These are phyloP conservation scores for Rhynchophorus ferrugineus DNA, from an alignment of 1,140 invertebrate species.

Conservation along the genomic window DNA sequence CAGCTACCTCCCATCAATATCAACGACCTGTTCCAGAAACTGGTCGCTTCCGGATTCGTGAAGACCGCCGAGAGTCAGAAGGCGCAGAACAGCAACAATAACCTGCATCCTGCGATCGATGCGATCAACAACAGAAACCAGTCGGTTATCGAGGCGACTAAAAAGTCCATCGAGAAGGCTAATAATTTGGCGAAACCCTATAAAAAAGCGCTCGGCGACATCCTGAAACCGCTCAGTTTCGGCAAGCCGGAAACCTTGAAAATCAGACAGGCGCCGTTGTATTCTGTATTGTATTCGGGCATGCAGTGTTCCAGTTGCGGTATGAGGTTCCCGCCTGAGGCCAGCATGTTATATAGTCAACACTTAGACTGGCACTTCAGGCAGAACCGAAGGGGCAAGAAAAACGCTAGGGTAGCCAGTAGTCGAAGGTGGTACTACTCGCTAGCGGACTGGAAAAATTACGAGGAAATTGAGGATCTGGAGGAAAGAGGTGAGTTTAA, in stretches of 20 bases:
- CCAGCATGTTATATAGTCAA: conserved; percentile 81
- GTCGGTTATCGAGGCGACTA: background rate
- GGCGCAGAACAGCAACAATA: background rate
- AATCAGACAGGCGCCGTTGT: conserved; percentile 60
- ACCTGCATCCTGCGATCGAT: background rate
- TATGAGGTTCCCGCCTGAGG: conserved; percentile 77
- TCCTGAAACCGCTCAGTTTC: conserved; percentile 55
- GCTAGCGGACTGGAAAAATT: conserved; percentile 86
- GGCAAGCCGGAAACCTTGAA: conserved; percentile 65
- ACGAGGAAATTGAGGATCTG: conserved; percentile 87
- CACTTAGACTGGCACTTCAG: conserved; percentile 97
- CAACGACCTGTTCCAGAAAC: conserved; percentile 72
- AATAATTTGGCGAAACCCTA: conserved; percentile 8
- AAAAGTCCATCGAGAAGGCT: background rate
- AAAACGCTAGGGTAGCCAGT: conserved; percentile 73
- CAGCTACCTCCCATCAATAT: conserved; percentile 49
- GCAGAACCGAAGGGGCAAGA: conserved; percentile 81
- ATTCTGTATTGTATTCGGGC: conserved; percentile 68
- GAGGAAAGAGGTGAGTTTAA: conserved; percentile 72
- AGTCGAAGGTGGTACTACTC: conserved; percentile 85
- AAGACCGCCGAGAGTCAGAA: conserved; percentile 36
- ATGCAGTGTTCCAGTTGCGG: conserved; percentile 95
- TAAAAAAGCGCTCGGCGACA: conserved; percentile 27
- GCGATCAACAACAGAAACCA: background rate
- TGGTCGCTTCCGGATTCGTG: conserved; percentile 79